Evolutionary conservation across 2,888 invertebrate species (phyloP).

Genomic region (Chironomus tentans): DNA sequence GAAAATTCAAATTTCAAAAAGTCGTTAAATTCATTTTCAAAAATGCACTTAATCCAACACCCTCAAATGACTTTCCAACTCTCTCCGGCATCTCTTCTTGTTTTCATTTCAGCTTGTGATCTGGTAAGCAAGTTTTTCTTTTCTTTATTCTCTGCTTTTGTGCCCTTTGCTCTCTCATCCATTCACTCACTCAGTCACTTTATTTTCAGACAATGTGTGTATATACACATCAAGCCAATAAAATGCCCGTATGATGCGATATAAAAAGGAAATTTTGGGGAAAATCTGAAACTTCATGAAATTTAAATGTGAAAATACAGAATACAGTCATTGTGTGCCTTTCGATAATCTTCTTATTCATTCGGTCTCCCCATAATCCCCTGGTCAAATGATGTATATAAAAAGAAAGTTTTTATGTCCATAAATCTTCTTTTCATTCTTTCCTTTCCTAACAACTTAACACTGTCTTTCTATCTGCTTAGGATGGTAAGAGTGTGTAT

Average conservation of each 20-base stretch:
- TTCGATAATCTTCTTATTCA: slow-evolving; percentile 7
- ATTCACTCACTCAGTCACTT: not conserved
- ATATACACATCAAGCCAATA: not conserved
- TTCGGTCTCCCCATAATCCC: not conserved
- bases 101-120: not conserved
- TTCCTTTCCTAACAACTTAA: not conserved
- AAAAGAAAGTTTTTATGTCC: slow-evolving; percentile 1
- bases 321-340: not conserved
- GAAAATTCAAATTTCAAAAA: too few relatives aligned
- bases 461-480: too few relatives aligned
- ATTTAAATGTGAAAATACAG: slow-evolving; percentile 13
- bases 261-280: not conserved
- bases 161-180: not conserved
- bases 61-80: too few relatives aligned
- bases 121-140: not conserved
- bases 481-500: too few relatives aligned
- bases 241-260: not conserved
- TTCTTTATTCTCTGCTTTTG: not conserved
- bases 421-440: slow-evolving; percentile 11
- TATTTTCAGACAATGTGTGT: not conserved
- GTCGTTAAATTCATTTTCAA: too few relatives aligned
- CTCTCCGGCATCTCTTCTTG: not conserved
- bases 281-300: slow-evolving; percentile 11
- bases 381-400: not conserved
- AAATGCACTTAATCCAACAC: too few relatives aligned